Evolutionary conservation across 2,888 invertebrate genomes (phyloP), one percentile per base, ranked within the genome.

Genomic region (Netelia fuscicornis): DNA sequence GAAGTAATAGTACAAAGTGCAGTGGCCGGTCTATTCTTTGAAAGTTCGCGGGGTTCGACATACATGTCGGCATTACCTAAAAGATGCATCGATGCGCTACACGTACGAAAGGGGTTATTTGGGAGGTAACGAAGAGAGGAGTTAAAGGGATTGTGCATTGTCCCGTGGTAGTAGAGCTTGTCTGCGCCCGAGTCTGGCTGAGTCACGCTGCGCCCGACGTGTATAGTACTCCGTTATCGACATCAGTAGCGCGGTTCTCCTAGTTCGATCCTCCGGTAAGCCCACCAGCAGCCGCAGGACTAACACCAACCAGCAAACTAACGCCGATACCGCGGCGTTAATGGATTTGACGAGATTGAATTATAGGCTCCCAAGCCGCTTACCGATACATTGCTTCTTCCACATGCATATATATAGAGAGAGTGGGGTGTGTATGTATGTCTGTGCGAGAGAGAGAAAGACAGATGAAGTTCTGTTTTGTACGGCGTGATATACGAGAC

Each of bases 291-390:
- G 79, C 54, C 65, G 20, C 58, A 71, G 58, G 48, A 65, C 68
- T 70, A 83, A 65, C 64, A 65, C 74, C 56, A 75, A 68, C 37
- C 48, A 56, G 62, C 70, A 64, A 44, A 48, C 52, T 60, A 81
- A 65, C 74, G 58, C 52, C 64, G 68, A 65, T 78, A 70, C 72
- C 37, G 67, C 68, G 68, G 76, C 72, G 81, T 83, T 85, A 83
- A 85, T 85, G 79, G 83, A 86, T 83, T 81, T 68, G 81, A 86
- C 83, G 85, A 82, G 81, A 85, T 85, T 79, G 86, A 84, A 86
- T 85, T 81, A 85, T 84, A 80, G 79, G 62, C 37, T 68, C 48
- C 25, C 44, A 60, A 68, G 76, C 54, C 60, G 56, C 23, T 75
- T 25, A 44, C 68, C 48, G 75, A 75, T 71, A 76, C 56, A 76